A percentile compares a stretch with the other conserved stretches of the same genome.
phyloP scores from a whole-genome alignment of 2,888 invertebrate species.

The Aethes cnicana region DNA sequence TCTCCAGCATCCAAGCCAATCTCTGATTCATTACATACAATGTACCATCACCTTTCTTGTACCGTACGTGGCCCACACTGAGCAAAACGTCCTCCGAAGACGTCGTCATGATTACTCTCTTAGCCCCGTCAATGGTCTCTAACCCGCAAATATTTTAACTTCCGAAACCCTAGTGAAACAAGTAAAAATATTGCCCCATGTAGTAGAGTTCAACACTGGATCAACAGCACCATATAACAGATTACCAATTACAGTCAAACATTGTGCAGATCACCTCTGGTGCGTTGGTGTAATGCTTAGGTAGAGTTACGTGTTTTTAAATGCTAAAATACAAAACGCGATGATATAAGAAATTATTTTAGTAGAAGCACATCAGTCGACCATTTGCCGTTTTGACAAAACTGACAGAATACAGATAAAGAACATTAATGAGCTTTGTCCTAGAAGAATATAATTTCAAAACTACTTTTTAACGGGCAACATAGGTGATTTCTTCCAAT shows the following conservation, averaged over 20 bases:
- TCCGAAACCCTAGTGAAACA: constrained; percentile 12
- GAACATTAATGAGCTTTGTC: neutral
- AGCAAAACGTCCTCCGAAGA: constrained; percentile 97
- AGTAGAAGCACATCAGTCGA: constrained; percentile 64
- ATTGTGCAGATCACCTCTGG: neutral
- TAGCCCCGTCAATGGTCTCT: neutral
- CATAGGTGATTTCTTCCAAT: too few species aligned
- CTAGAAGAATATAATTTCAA: constrained; percentile 51
- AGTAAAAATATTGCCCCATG: constrained; percentile 25
- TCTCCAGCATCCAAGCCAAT: constrained; percentile 97
- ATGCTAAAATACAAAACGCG: constrained; percentile 45
- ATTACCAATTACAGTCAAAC: neutral
- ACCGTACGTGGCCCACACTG: constrained; percentile 95
- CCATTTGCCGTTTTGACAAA: constrained; percentile 62
- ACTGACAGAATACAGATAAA: constrained; percentile 21
- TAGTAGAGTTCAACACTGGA: constrained; percentile 18
- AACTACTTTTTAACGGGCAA: neutral
- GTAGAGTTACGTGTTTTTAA: constrained; percentile 17
- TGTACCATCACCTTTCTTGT: constrained; percentile 97
- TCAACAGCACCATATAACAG: constrained; percentile 12
- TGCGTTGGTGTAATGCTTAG: neutral
- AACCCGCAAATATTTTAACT: constrained; percentile 10
- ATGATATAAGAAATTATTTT: constrained; percentile 53
- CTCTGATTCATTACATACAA: constrained; percentile 97
- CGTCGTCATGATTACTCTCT: constrained; percentile 85